Base-by-base conservation (phyloP, 2,888 invertebrate species). In the Ennomos erosarius region DNA sequence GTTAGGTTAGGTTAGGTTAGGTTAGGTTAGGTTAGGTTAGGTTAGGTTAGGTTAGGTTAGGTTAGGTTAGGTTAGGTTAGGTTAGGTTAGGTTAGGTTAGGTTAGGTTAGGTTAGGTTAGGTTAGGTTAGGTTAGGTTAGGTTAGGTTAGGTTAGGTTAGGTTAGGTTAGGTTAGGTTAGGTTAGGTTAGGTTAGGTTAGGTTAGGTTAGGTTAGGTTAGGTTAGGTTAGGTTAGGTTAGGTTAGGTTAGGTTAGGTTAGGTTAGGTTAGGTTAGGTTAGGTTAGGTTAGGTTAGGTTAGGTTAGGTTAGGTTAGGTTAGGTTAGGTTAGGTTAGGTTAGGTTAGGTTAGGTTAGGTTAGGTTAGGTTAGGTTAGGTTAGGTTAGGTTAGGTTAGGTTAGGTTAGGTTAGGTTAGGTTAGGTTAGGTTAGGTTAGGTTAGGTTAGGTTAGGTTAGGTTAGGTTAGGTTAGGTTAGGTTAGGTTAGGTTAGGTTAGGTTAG, bases 1-100 rank as follows among this genome's bases (percentile, higher is more conserved):
- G 53, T 56, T 61, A 53, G 53, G 53, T 56, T 56, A 56, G 56
- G 53, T 57, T 57, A 61, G 50, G 53, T 54, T 61, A 56, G 57
- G 53, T 53, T 61, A 53, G 56, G 56, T 56, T 56, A 56, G 53
- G 53, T 55, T 49, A 54, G 55, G 55, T 51, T 55, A 47, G 37
- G 37, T 37, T 36, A 36, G 39, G 39, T 39, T 39, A 39, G 39
- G 39, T 39, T 39, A 39, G 39, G 39, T 39, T 39, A 39, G 39
- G 39, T 39, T 39, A 39, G 39, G 39, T 39, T 39, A 39, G 39
- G 39, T 39, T 39, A 39, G 39, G 39, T 39, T 44, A 12, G 45
- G 43, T 34, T 36, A 39, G 12, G 48, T 42, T 48, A 50, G 54
- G 54, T 50, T 54, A 55, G 54, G 59, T 59, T 55, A 59, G 54